A percentile compares a stretch with the other conserved stretches of the same genome.
Evolutionary conservation across 1,140 invertebrate genomes (phyloP).

Genomic region (Drosophila ironensis): DNA sequence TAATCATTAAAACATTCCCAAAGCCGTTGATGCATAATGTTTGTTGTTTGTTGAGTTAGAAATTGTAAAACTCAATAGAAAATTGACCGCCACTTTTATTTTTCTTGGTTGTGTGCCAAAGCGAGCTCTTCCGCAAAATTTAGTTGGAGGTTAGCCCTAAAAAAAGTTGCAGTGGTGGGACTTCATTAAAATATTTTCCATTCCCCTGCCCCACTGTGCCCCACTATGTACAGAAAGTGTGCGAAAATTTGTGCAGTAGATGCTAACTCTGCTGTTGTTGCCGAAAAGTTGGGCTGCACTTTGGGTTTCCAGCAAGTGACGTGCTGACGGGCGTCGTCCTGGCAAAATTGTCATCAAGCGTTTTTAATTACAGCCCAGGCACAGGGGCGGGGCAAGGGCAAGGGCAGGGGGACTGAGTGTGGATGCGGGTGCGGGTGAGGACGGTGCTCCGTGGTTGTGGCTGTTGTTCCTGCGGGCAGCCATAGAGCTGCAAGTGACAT

Average conservation of each 20-base stretch:
- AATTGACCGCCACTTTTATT: neutral
- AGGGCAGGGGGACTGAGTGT: neutral
- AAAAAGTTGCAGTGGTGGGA: constrained; percentile 31
- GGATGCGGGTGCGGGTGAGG: neutral
- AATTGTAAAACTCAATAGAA: neutral
- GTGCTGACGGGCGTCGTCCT: constrained; percentile 45
- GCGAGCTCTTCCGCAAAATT: constrained; percentile 13
- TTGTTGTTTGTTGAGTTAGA: no score
- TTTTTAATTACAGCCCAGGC: constrained; percentile 69
- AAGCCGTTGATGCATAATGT: no score
- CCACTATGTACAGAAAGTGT: constrained; percentile 18
- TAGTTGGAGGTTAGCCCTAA: constrained; percentile 30
- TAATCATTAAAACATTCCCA: no score
- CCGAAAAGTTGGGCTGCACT: constrained; percentile 58
- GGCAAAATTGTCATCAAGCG: constrained; percentile 78
- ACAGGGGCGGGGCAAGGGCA: constrained; percentile 2
- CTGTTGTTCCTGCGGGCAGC: constrained; percentile 62
- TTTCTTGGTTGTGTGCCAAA: neutral
- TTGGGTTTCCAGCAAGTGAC: constrained; percentile 43
- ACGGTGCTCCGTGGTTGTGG: neutral
- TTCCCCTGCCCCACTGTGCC: constrained; percentile 27
- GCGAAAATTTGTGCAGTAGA: constrained; percentile 20
- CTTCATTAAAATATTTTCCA: constrained; percentile 32
- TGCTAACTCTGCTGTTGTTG: constrained; percentile 14
- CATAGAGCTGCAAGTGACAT: constrained; percentile 77